Evolutionary conservation across 2,797 vertebrate genomes (phyloP), one percentile per base, ranked within the genome.

Genomic region (Gadopsis bispinosus): DNA sequence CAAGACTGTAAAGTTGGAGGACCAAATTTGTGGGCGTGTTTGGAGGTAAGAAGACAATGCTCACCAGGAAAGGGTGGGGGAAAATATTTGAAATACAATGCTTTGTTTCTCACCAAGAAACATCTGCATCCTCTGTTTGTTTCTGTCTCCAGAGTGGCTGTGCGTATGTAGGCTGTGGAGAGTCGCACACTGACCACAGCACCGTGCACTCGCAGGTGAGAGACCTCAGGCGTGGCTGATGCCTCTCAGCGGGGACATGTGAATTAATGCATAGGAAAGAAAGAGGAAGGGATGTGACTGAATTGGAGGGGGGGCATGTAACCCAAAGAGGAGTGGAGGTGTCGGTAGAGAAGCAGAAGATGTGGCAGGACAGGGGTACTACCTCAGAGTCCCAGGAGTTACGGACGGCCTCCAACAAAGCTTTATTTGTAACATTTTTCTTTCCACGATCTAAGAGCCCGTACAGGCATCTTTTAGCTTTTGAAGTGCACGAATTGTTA

Each of bases 1-100:
- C 97, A 97, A 91, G 97, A 99, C 91, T 99, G 98, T 91, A 97
- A 96, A 93, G 97, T 99, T 50, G 95, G 96, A 89, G 98, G 98
- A 90, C 98, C 98, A 88, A 99, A 99, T 90, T 95, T 99, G 81
- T 99, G 98, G 98, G 98, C 98, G 0, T 99, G 98, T 88, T 93
- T 99, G 77, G 97, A 99, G 96, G 98, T 98, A 94, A 93, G 94
- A 94, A 93, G 94, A 41, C 8, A 0, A 11, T 16, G 16, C 31
- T 66, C 51, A 22, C 7, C 20, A 2, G 26, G 1, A 19, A n/a
- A 50, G 4, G 11, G 35, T 8, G 37, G 12, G 20, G 22, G 16
- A 12, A 7, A 67, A 60, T 41, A 29, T 41, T 66, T 67, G 17
- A 79, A 83, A 62, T 50, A 31, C 16, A 22, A 73, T n/a, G 43